These are phyloP conservation scores for Sylvia borin DNA, from an alignment of 2,797 vertebrate genomes.

Conservation along the genomic window DNA sequence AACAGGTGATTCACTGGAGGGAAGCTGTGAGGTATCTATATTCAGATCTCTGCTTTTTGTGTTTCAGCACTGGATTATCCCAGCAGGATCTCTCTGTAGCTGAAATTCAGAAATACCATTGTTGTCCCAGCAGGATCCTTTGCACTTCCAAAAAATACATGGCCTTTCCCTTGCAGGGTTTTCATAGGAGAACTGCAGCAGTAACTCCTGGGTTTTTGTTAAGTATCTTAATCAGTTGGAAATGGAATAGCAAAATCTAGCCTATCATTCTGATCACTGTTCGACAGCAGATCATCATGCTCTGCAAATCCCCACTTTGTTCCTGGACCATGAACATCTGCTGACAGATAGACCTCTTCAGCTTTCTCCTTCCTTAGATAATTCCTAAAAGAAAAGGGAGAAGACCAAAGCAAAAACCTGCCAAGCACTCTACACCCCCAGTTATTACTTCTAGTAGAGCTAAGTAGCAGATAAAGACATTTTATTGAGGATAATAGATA, in stretches of 20 bases:
- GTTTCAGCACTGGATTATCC: conserved; percentile 8
- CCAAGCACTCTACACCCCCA: neutral
- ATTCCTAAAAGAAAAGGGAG: neutral
- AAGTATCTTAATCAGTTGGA: neutral
- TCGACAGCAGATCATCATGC: neutral
- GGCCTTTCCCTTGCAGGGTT: neutral
- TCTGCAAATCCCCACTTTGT: conserved; percentile 5
- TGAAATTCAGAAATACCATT: neutral
- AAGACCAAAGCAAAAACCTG: neutral
- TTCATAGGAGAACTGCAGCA: neutral
- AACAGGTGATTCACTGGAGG: neutral
- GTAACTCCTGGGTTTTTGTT: neutral
- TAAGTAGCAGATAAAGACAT: conserved; percentile 34
- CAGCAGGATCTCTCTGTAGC: conserved; percentile 2
- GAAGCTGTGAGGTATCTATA: neutral
- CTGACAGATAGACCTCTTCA: neutral
- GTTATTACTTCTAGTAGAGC: conserved; percentile 10
- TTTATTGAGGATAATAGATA: conserved; percentile 29
- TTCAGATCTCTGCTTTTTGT: conserved; percentile 16
- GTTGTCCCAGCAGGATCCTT: neutral
- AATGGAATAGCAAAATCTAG: neutral
- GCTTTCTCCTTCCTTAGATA: neutral
- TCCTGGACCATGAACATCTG: neutral
- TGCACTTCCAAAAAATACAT: neutral
- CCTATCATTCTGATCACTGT: neutral